Base-by-base conservation (phyloP, 2,888 invertebrate species). In the Ectemnius continuus region DNA sequence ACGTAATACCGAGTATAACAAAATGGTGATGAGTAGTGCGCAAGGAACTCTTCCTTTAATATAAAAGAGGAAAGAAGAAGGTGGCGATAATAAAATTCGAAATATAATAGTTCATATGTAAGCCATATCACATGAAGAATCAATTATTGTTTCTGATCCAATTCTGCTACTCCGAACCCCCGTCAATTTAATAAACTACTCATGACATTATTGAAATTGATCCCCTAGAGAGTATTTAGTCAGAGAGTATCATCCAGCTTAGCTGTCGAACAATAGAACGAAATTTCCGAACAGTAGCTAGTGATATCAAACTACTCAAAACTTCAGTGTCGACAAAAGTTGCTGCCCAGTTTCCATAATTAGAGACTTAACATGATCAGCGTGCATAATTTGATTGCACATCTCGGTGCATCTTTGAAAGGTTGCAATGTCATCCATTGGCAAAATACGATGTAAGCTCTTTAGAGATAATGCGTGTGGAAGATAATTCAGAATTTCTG, bases 301-400 rank as follows among this genome's bases (percentile, higher is more conserved):
- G 46, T 70, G 23, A 61, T 13, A 64, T 56, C 18, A 57, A 57
- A 66, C 16, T 26, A 28, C 67, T 83, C 73, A 87, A 75, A 86
- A 85, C 83, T 88, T 90, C 73, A 89, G 78, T 71, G 88, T 88
- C 36, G 88, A 85, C 74, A 90, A 75, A 70, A 91, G 86, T 81
- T 91, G 91, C 72, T 91, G 89, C 18, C 91, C 90, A 66, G 91
- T 91, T 80, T 90, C 90, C 81, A 91, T 91, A 60, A 91, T 90
- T 70, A 91, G 86, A 16, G 90, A 88, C 74, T 90, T 90, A 5
- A 91, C 91, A 63, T 91, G 90, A 81, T 91, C 91, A 5, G 91
- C 91, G 63, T 90, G 90, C 77, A 90, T 88, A 46, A 89, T 88
- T 78, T 90, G 89, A 75, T 86, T 88, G 64, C 91, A 91, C 76